phyloP scores from a whole-genome alignment of 2,113 vertebrate genomes.

The Genyomyrus donnyi region DNA sequence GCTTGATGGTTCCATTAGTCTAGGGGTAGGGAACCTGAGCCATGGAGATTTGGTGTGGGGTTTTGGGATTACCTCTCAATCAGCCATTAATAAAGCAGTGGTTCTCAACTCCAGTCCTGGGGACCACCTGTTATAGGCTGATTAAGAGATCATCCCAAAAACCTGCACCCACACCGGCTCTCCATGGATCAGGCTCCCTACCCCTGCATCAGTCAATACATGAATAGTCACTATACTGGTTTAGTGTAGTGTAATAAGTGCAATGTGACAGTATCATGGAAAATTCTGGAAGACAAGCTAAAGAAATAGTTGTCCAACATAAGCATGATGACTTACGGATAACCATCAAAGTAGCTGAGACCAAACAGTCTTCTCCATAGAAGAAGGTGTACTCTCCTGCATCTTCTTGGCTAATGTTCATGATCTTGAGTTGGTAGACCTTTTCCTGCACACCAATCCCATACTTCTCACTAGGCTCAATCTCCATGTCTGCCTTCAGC shows the following conservation, averaged over 20 bases:
- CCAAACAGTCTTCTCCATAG: conserved; percentile 2
- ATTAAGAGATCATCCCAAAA: neutral
- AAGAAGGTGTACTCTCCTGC: conserved; percentile 1
- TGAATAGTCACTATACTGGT: neutral
- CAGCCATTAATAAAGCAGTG: neutral
- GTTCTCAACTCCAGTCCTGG: neutral
- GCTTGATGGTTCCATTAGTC: neutral
- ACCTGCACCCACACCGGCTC: too few relatives aligned
- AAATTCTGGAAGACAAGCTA: neutral
- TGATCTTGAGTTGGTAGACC: conserved; percentile 1
- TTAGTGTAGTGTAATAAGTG: neutral
- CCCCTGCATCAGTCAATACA: neutral
- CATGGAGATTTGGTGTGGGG: neutral
- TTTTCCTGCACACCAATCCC: conserved; percentile 2
- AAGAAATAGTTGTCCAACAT: neutral
- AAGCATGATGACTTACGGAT: neutral
- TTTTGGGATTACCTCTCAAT: neutral
- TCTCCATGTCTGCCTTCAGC: conserved; percentile 2
- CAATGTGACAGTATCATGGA: neutral
- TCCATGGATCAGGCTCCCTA: too few relatives aligned
- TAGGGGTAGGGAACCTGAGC: neutral
- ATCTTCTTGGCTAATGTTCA: neutral
- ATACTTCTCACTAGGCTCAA: neutral
- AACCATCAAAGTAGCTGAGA: conserved; percentile 5
- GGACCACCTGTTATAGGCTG: neutral